Evolutionary conservation across 2,113 vertebrate genomes (phyloP).

Genomic region (Columbina picui): DNA sequence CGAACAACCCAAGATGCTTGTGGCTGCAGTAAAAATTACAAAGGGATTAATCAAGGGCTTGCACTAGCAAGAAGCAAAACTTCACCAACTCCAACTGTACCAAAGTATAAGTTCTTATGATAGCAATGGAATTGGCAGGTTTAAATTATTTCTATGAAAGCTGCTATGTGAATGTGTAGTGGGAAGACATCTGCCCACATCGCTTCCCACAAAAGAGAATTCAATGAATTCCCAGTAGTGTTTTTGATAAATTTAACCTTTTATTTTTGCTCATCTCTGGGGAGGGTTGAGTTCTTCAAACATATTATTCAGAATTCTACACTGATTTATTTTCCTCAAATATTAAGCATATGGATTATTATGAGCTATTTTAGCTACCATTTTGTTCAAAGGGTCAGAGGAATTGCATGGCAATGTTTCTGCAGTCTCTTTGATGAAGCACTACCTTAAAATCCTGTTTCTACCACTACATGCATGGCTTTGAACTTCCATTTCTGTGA

Average conservation of each 20-base stretch:
- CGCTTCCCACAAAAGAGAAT: background rate
- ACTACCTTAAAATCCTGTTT: background rate
- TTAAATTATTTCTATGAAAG: background rate
- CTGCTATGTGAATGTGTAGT: background rate
- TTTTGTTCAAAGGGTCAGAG: background rate
- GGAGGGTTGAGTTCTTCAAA: background rate
- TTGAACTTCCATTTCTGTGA: background rate
- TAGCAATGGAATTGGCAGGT: background rate
- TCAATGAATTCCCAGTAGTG: background rate
- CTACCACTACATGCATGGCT: background rate
- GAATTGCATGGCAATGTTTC: background rate
- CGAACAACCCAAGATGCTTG: background rate
- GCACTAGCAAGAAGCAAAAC: background rate
- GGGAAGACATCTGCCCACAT: background rate
- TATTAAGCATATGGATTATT: background rate
- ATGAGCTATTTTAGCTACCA: background rate
- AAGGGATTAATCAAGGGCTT: background rate
- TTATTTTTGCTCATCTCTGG: background rate
- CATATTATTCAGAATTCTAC: background rate
- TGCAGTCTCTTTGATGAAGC: fast-evolving
- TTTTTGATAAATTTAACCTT: background rate
- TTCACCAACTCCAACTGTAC: background rate
- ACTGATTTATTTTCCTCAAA: background rate
- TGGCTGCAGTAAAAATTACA: background rate
- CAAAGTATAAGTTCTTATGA: background rate